Percentiles rank a stretch among this genome's conserved stretches.
Evolutionary conservation across 2,888 invertebrate genomes (phyloP).

Genomic region (Lampropteryx suffumata): DNA sequence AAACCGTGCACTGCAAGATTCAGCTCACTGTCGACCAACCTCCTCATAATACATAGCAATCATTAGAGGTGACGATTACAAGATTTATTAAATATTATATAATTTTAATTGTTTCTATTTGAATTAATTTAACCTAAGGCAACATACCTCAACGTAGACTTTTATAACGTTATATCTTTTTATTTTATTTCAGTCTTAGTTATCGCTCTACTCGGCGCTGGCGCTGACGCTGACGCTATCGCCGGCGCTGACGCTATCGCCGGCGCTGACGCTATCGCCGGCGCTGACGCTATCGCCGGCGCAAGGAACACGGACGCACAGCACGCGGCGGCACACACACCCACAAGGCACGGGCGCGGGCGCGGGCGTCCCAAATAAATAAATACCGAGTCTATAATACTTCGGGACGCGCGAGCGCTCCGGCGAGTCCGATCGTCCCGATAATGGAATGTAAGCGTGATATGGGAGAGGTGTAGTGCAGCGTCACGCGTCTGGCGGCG

Average conservation of each 20-base stretch:
- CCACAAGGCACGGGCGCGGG: slow-evolving; percentile 14
- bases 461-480: slow-evolving; percentile 50
- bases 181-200: slow-evolving; percentile 82
- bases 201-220: slow-evolving; percentile 76
- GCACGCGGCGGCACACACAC: slow-evolving; percentile 37
- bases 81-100: slow-evolving; percentile 78
- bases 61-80: slow-evolving; percentile 69
- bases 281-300: slow-evolving; percentile 72
- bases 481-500: slow-evolving; percentile 56
- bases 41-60: slow-evolving; percentile 68
- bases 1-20: slow-evolving; percentile 75
- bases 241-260: too few species aligned
- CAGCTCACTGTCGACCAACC: slow-evolving; percentile 68
- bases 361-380: slow-evolving; percentile 67
- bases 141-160: slow-evolving; percentile 78
- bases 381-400: slow-evolving; percentile 79
- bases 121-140: slow-evolving; percentile 81
- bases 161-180: slow-evolving; percentile 77
- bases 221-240: too few species aligned
- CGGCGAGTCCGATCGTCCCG: slow-evolving; percentile 71
- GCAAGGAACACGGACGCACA: slow-evolving; percentile 66
- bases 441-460: slow-evolving; percentile 81
- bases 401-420: slow-evolving; percentile 68
- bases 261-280: too few species aligned
- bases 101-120: slow-evolving; percentile 77